Percentiles rank a stretch among this genome's conserved stretches.
Conservation (phyloP, 2,888 invertebrate species). For the Venusia cambrica region DNA sequence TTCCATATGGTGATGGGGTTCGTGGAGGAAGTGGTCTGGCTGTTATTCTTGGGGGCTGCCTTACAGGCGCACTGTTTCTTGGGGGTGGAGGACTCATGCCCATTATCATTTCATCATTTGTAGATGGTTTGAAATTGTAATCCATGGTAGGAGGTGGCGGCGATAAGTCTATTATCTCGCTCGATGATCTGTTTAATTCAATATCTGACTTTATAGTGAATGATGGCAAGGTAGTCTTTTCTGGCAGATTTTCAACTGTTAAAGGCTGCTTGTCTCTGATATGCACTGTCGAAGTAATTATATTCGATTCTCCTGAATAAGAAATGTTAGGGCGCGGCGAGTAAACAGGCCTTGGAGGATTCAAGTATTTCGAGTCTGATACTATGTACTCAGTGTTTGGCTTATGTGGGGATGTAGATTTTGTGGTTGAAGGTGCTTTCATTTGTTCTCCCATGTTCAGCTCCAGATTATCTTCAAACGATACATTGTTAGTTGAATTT, state of each 20-base stretch:
- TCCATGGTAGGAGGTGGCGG: slow-evolving; percentile 73
- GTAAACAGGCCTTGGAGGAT: slow-evolving; percentile 47
- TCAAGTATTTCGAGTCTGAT: slow-evolving; percentile 44
- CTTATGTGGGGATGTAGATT: slow-evolving; percentile 40
- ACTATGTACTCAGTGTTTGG: slow-evolving; percentile 35
- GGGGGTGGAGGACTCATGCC: slow-evolving; percentile 80
- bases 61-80: slow-evolving; percentile 48
- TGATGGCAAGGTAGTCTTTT: slow-evolving; percentile 54
- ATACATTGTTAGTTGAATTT: slow-evolving; percentile 62
- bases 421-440: slow-evolving; percentile 37
- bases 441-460: slow-evolving; percentile 73
- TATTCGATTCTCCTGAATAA: slow-evolving; percentile 55
- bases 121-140: slow-evolving; percentile 66
- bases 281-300: slow-evolving; percentile 73
- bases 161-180: slow-evolving; percentile 72
- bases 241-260: slow-evolving; percentile 54
- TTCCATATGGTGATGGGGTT: slow-evolving; percentile 58
- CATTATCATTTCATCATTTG: slow-evolving; percentile 75
- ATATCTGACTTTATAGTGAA: slow-evolving; percentile 52
- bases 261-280: slow-evolving; percentile 71
- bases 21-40: slow-evolving; percentile 57
- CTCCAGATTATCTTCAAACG: slow-evolving; percentile 65
- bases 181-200: slow-evolving; percentile 54
- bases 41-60: slow-evolving; percentile 51
- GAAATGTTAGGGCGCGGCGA: slow-evolving; percentile 43